Evolutionary conservation across 2,888 invertebrate genomes (phyloP).

Genomic region (Ormyrus labotus): DNA sequence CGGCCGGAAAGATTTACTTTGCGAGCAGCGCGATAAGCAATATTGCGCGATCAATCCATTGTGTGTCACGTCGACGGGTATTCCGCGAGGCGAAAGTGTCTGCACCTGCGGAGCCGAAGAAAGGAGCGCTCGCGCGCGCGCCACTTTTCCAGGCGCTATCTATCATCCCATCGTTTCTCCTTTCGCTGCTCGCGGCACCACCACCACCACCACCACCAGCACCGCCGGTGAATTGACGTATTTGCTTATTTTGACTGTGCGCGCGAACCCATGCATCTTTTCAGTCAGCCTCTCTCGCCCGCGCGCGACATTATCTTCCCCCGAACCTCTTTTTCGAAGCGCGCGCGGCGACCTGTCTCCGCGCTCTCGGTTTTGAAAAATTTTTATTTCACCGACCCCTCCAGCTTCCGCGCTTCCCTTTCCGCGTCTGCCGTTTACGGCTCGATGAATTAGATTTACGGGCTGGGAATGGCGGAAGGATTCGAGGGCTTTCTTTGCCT

Average conservation of each 20-base stretch:
- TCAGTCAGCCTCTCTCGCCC: not conserved
- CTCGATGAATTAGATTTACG: constrained; percentile 2
- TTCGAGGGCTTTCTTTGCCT: not conserved
- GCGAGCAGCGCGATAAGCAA: constrained; percentile 33
- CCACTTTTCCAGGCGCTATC: constrained; percentile 42
- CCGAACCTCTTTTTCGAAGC: not conserved
- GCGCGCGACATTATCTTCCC: constrained; percentile 2
- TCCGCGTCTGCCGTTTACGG: too few species aligned
- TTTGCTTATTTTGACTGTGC: constrained; percentile 42
- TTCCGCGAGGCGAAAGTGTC: not conserved
- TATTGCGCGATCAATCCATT: constrained; percentile 51
- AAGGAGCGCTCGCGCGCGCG: not conserved
- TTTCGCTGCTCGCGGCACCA: not conserved
- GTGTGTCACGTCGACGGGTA: constrained; percentile 30
- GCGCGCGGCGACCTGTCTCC: not conserved
- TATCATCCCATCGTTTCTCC: constrained; percentile 47
- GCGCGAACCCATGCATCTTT: constrained; percentile 25
- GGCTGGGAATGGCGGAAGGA: not conserved
- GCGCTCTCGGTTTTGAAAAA: constrained; percentile 6
- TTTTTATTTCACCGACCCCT: constrained; percentile 17
- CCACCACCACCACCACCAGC: too few species aligned
- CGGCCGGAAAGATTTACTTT: constrained; percentile 37
- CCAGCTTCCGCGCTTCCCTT: not conserved
- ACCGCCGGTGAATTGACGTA: constrained; percentile 27
- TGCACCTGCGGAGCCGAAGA: constrained; percentile 1